phyloP scores from a whole-genome alignment of 2,797 vertebrate genomes.

The Austrolebias charrua region DNA sequence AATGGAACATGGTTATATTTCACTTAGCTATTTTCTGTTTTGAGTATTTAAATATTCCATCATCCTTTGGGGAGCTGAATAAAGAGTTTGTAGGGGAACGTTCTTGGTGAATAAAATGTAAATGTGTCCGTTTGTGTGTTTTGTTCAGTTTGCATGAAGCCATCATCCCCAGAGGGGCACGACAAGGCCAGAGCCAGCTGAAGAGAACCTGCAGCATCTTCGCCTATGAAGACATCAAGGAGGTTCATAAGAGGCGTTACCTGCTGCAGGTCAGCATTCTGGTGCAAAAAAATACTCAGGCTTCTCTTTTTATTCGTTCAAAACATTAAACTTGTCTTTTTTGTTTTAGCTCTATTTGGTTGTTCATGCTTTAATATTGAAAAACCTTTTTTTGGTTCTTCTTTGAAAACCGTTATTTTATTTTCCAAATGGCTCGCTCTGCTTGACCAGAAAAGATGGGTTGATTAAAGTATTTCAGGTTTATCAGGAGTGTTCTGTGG shows the following conservation, averaged over 20 bases:
- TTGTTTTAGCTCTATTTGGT: not conserved
- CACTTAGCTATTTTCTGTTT: too few species aligned
- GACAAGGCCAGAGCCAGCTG: conserved; percentile 93
- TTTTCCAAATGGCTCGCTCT: not conserved
- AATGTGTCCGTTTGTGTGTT: not conserved
- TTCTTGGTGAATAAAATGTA: too few species aligned
- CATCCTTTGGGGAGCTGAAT: too few species aligned
- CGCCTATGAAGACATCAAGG: conserved; percentile 97
- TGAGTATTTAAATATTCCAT: too few species aligned
- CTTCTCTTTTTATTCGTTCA: not conserved
- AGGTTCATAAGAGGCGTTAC: conserved; percentile 97
- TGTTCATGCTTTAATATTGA: not conserved
- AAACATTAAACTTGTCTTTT: not conserved
- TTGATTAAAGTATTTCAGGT: too few species aligned
- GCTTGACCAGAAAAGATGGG: too few species aligned
- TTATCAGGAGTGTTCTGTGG: too few species aligned
- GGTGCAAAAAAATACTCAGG: not conserved
- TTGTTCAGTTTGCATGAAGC: conserved; percentile 90
- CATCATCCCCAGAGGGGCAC: conserved; percentile 93
- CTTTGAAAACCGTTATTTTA: too few species aligned
- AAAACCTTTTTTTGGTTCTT: not conserved
- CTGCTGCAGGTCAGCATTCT: conserved; percentile 87
- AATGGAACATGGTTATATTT: too few species aligned
- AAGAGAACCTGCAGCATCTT: conserved; percentile 98
- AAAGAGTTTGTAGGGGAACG: too few species aligned